Base-by-base conservation (phyloP, 2,797 vertebrate species). In the Sebastes diploproa region DNA sequence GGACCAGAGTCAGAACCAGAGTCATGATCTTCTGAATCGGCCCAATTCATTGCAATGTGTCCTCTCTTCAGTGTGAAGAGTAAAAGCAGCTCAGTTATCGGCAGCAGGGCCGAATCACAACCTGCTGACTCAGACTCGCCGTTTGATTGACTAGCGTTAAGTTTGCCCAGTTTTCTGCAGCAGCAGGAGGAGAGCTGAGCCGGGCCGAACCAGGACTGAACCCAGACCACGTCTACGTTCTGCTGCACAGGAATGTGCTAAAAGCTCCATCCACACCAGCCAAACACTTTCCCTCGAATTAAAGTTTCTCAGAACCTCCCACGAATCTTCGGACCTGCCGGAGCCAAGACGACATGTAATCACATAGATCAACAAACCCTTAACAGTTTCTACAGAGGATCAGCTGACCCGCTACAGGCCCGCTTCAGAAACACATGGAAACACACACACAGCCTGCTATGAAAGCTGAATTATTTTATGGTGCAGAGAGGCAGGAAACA, bases 271-370 rank as follows among this genome's bases (percentile, higher is more conserved):
- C 80, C 86, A n/a, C 79, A 58, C 64, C 83, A 80, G 89, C 85
- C 88, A 88, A 89, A 86, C 88, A 64, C 87, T 93, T 81, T 84
- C 50, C 67, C 69, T 86, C 70, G 69, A 78, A 81, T 82, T 83
- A 80, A 87, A 73, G 86, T 85, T 89, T 75, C 83, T 86, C 79
- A 74, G 71, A 90, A 88, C 85, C 90, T 92, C 85, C 88, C 85
- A 90, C 85, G 82, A 89, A 78, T 83, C 83, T 82, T 72, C 30
- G 52, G 71, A 75, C 27, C 59, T 4, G 58, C 56, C 7, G 27
- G 67, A 80, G 83, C 82, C 84, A 80, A 86, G 63, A 87, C 50
- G 71, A 88, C 87, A 88, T 70, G 76, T 72, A 80, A 88, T 83
- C 86, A 80, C 80, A 85, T 90, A 91, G 80, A 86, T 77, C 77